Percentiles rank a stretch among this genome's conserved stretches.
phyloP scores from a whole-genome alignment of 2,113 vertebrate species.

The Heterotis niloticus region DNA sequence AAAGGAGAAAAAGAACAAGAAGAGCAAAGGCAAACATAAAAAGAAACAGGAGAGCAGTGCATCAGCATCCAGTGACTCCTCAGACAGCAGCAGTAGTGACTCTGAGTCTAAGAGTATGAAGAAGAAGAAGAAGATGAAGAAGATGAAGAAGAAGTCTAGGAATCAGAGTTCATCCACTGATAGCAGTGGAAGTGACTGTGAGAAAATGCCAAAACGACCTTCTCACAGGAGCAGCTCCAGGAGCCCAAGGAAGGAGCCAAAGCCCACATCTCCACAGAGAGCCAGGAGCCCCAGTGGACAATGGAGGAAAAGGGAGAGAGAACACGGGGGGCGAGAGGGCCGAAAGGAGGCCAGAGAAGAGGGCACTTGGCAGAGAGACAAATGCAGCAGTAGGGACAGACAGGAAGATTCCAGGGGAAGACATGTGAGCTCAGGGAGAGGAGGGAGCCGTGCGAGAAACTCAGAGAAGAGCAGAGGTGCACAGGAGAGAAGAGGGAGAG shows the following conservation, averaged over 20 bases:
- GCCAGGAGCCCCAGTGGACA: conserved; percentile 36
- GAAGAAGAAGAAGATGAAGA: conserved; percentile 45
- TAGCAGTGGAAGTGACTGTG: conserved; percentile 56
- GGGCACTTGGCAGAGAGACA: conserved; percentile 55
- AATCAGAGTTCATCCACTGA: conserved; percentile 70
- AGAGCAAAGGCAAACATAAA: conserved; percentile 20
- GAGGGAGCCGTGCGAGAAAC: conserved; percentile 45
- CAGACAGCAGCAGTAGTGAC: conserved; percentile 62
- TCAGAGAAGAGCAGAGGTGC: not conserved
- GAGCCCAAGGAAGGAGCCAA: conserved; percentile 39
- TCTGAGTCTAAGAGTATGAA: conserved; percentile 67
- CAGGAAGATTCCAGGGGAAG: conserved; percentile 20
- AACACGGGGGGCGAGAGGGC: too few species aligned
- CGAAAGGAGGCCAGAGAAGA: conserved; percentile 46
- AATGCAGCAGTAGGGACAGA: conserved; percentile 40
- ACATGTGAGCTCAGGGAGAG: conserved; percentile 19
- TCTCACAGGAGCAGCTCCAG: conserved; percentile 60
- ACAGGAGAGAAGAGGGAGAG: conserved; percentile 30
- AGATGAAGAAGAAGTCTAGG: conserved; percentile 28
- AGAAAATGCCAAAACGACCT: conserved; percentile 42
- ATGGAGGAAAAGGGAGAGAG: too few species aligned
- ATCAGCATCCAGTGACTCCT: conserved; percentile 49
- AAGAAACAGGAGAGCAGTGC: conserved; percentile 48
- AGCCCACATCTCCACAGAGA: not conserved
- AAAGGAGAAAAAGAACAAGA: conserved; percentile 63